A percentile compares a stretch with the other conserved stretches of the same genome.
Conservation (phyloP, 2,888 invertebrate species). For the Mythimna impura region DNA sequence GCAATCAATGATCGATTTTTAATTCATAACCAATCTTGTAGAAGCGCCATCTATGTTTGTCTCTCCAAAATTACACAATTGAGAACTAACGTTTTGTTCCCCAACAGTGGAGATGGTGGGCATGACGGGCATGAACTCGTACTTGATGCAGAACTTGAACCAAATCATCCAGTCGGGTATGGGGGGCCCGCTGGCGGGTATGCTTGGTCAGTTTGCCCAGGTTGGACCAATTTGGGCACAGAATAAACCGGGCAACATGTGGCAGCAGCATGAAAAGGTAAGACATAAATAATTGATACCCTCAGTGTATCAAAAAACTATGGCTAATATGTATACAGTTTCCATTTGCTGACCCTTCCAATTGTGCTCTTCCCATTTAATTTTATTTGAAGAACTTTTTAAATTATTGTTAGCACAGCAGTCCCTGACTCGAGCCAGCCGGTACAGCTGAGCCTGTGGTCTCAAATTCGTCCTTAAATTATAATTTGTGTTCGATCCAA, state of each 20-base stretch:
- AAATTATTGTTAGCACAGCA: no score
- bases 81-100: slow-evolving; percentile 37
- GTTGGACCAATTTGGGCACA: slow-evolving; percentile 74
- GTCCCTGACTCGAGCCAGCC: no score
- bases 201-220: slow-evolving; percentile 82
- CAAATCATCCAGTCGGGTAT: slow-evolving; percentile 87
- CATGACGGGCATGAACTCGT: slow-evolving; percentile 89
- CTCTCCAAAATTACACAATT: neutral
- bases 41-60: slow-evolving; percentile 38
- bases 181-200: slow-evolving; percentile 84
- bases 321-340: neutral
- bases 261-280: slow-evolving; percentile 77
- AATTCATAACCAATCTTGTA: neutral
- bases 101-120: slow-evolving; percentile 92
- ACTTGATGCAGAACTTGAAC: slow-evolving; percentile 87
- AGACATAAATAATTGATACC: no score
- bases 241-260: slow-evolving; percentile 77
- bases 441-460: no score
- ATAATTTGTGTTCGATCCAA: no score
- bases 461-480: no score
- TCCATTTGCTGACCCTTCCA: neutral
- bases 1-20: slow-evolving; percentile 10
- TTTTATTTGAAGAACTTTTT: no score
- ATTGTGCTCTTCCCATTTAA: neutral
- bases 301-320: no score